Evolutionary conservation across 2,888 invertebrate genomes (phyloP), one percentile per base, ranked within the genome.

Genomic region (Dryococelus australis): DNA sequence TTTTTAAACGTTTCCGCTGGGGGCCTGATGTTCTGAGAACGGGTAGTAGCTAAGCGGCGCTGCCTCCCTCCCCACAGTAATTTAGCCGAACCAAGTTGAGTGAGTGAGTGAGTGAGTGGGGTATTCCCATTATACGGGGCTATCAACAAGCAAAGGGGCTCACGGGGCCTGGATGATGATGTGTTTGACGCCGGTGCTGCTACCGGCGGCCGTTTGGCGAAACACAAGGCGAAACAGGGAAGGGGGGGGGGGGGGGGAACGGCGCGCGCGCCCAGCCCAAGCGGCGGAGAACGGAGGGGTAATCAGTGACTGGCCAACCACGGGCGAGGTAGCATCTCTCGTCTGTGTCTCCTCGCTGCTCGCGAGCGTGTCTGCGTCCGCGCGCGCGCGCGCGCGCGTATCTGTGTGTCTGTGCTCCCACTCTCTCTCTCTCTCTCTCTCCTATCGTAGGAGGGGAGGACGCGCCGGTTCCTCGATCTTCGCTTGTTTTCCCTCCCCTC

Each of bases 121-220:
- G 87, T 85, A 83, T 83, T 87, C 88, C 88, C 84, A 88, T 88
- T 88, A 88, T 88, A 87, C 87, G 85, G 86, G 88, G 88, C 89
- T 87, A 89, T 89, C 89, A 89, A 88, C 89, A 89, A 89, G 89
- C 88, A 87, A 85, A 87, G 87, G 85, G 78, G 85, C 80, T 35
- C 65, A 87, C 65, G 13, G 43, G 65, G 84, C 86, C 86, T 86
- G 27, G 88, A 88, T 88, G 88, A 88, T 88, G 88, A 88, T 88
- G 87, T 88, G 88, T 88, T 88, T 88, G 88, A 87, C 87, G 88
- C 88, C 87, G 85, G 87, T 88, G 87, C 87, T 88, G 88, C 88
- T 88, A 88, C 88, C 87, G 88, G 87, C 88, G 88, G 88, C 87
- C 87, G 88, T 87, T 88, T 87, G 87, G 86, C 85, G 88, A 88